These are phyloP conservation scores for Phodopus roborovskii DNA, from an alignment of 2,113 vertebrate genomes.

Conservation along the genomic window DNA sequence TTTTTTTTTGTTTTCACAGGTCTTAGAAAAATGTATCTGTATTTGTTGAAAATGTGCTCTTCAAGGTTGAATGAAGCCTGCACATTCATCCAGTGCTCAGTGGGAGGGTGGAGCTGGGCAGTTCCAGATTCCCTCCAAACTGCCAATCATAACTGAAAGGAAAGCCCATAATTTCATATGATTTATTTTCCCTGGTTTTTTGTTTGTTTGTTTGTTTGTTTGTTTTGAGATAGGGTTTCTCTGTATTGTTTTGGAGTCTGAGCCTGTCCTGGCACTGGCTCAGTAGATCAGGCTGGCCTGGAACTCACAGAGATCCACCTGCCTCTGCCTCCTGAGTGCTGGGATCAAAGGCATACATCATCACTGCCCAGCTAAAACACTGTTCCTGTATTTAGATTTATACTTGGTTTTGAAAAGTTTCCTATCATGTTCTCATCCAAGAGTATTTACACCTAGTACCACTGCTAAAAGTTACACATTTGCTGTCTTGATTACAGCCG, in stretches of 20 bases:
- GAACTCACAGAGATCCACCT: too few species aligned
- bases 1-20: constrained; percentile 21
- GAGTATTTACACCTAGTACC: background rate
- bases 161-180: background rate
- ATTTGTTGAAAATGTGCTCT: background rate
- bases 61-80: background rate
- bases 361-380: background rate
- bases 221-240: too few species aligned
- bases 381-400: constrained; percentile 6
- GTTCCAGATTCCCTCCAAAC: background rate
- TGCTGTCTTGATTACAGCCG: background rate
- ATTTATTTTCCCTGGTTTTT: background rate
- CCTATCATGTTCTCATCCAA: background rate
- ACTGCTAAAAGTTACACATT: background rate
- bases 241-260: too few species aligned
- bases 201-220: too few species aligned
- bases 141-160: background rate
- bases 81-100: background rate
- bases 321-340: too few species aligned
- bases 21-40: constrained; percentile 32
- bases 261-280: too few species aligned
- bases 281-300: too few species aligned
- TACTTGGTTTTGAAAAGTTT: background rate
- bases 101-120: background rate
- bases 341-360: too few species aligned